These are phyloP conservation scores for Agrotis clavis DNA, from an alignment of 2,888 invertebrate genomes.

Conservation along the genomic window DNA sequence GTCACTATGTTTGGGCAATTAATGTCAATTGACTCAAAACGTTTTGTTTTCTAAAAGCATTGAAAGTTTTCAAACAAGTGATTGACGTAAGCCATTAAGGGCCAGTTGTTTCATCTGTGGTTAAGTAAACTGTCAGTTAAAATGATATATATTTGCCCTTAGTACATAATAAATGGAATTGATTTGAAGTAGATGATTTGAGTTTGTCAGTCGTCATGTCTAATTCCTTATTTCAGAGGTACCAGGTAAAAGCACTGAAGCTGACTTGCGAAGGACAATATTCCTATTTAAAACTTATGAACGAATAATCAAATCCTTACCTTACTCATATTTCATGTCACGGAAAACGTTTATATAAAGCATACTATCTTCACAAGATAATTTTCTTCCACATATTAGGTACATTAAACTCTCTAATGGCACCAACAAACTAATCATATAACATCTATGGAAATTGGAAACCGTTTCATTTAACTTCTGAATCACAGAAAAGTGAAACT, in stretches of 20 bases:
- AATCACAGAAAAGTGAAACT: conserved; percentile 57
- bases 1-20: background rate
- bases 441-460: conserved; percentile 53
- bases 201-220: background rate
- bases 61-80: too few relatives aligned
- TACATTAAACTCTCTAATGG: conserved; percentile 44
- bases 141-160: too few relatives aligned
- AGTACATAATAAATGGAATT: too few relatives aligned
- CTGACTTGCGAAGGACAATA: background rate
- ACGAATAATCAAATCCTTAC: background rate
- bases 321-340: background rate
- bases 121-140: too few relatives aligned
- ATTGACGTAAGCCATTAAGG: too few relatives aligned
- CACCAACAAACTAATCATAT: conserved; percentile 41
- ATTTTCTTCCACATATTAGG: conserved; percentile 32
- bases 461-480: conserved; percentile 37
- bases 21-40: too few relatives aligned
- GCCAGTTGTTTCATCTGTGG: too few relatives aligned
- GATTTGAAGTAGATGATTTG: too few relatives aligned
- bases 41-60: too few relatives aligned
- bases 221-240: background rate
- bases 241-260: too few relatives aligned
- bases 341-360: conserved; percentile 5
- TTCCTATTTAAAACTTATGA: background rate
- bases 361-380: conserved; percentile 9